Evolutionary conservation across 1,140 invertebrate species (phyloP).

Genomic region (Parasteatoda tepidariorum): DNA sequence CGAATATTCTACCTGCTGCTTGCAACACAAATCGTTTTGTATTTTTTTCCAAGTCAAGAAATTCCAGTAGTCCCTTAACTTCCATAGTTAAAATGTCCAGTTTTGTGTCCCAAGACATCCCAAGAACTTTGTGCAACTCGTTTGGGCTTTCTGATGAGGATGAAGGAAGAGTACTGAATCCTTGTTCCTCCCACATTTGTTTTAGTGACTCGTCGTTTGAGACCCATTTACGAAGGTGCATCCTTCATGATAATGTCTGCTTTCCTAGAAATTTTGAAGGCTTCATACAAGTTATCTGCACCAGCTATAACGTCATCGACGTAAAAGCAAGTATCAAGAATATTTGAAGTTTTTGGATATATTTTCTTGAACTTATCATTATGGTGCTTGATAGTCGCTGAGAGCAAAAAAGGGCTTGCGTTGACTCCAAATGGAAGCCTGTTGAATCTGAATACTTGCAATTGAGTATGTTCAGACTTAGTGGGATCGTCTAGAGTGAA

Average conservation of each 20-base stretch:
- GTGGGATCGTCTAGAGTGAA: background rate
- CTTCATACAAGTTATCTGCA: background rate
- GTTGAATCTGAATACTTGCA: background rate
- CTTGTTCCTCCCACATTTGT: background rate
- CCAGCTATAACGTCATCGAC: constrained; percentile 17
- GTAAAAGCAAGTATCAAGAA: constrained; percentile 5
- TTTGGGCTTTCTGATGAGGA: background rate
- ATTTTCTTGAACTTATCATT: background rate
- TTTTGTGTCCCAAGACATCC: background rate
- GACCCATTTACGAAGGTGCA: background rate
- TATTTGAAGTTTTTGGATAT: background rate
- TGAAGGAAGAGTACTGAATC: background rate
- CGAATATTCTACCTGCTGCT: background rate
- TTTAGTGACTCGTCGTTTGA: background rate
- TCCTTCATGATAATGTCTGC: constrained; percentile 5
- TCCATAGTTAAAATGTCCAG: background rate
- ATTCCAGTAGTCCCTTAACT: background rate
- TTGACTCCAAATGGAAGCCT: background rate
- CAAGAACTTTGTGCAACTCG: background rate
- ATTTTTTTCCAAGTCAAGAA: background rate
- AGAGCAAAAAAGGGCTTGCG: background rate
- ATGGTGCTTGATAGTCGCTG: background rate
- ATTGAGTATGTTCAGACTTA: background rate
- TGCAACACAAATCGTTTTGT: background rate
- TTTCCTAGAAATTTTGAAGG: background rate